Evolutionary conservation across 2,888 invertebrate species (phyloP).

Genomic region (Limenitis camilla): DNA sequence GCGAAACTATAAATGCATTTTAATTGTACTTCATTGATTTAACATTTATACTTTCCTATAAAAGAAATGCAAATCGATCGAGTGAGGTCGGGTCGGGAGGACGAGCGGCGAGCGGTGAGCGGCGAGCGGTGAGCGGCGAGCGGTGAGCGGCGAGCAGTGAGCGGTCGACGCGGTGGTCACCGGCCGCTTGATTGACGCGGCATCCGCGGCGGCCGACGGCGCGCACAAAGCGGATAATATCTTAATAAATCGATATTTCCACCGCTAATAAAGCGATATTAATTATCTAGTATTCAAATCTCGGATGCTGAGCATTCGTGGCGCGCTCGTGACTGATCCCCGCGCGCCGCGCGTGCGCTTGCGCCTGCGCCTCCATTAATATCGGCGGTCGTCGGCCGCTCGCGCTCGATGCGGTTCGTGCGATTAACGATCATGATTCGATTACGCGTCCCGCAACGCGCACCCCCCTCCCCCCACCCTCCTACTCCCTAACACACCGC

Average conservation of each 20-base stretch:
- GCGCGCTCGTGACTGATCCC: conserved; percentile 46
- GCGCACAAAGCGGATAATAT: conserved; percentile 63
- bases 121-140: not conserved
- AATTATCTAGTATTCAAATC: conserved; percentile 74
- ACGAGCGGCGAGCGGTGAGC: too few relatives aligned
- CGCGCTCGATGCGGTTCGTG: conserved; percentile 31
- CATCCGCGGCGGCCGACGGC: conserved; percentile 26
- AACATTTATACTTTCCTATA: too few relatives aligned
- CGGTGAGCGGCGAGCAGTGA: too few relatives aligned
- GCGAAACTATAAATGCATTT: too few relatives aligned
- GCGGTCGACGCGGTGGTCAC: not conserved
- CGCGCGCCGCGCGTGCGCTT: conserved; percentile 29
- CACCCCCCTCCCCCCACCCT: not conserved
- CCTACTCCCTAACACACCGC: not conserved
- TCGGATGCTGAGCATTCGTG: conserved; percentile 55
- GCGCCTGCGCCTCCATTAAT: conserved; percentile 37
- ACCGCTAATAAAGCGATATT: conserved; percentile 71
- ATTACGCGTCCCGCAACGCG: conserved; percentile 30
- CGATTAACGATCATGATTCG: conserved; percentile 51
- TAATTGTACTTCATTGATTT: too few relatives aligned
- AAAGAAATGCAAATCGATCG: too few relatives aligned
- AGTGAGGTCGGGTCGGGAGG: too few relatives aligned
- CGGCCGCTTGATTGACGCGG: conserved; percentile 13
- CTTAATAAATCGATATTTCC: conserved; percentile 68
- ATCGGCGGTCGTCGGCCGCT: conserved; percentile 26